These are phyloP conservation scores for Ditula angustiorana DNA, from an alignment of 2,888 invertebrate species.

Conservation along the genomic window DNA sequence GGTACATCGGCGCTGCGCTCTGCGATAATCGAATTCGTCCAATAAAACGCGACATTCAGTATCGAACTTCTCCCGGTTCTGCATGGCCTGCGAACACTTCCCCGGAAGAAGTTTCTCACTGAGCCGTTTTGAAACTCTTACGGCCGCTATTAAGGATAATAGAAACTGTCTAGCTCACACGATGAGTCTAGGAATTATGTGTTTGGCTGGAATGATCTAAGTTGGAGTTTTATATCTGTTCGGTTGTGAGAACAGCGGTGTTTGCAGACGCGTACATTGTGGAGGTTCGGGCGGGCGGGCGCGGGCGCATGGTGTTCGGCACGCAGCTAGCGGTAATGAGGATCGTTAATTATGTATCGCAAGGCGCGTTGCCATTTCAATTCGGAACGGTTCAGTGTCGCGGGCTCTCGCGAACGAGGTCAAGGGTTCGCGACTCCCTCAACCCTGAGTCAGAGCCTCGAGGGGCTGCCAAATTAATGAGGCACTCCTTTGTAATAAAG, in stretches of 20 bases:
- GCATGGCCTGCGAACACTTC: slow-evolving; percentile 75
- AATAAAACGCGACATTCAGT: slow-evolving; percentile 78
- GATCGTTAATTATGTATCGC: slow-evolving; percentile 84
- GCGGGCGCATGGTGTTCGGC: slow-evolving; percentile 61
- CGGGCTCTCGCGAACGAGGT: slow-evolving; percentile 79
- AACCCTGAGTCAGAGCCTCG: slow-evolving; percentile 63
- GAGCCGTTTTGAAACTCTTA: slow-evolving; percentile 83
- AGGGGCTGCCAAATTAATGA: slow-evolving; percentile 86
- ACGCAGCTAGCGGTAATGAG: slow-evolving; percentile 80
- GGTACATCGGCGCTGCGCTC: slow-evolving; percentile 54
- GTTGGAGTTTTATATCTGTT: slow-evolving; percentile 74
- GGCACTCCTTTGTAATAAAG: slow-evolving; percentile 86
- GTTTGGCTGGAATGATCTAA: slow-evolving; percentile 75
- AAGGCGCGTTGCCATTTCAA: slow-evolving; percentile 78
- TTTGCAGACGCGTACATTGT: slow-evolving; percentile 42
- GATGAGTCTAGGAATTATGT: slow-evolving; percentile 79
- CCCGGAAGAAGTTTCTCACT: slow-evolving; percentile 77
- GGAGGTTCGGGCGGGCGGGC: slow-evolving; percentile 41
- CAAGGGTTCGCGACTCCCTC: slow-evolving; percentile 82
- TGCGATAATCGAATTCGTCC: slow-evolving; percentile 72
- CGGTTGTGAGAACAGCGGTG: slow-evolving; percentile 49
- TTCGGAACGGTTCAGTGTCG: slow-evolving; percentile 76
- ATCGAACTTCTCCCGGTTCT: slow-evolving; percentile 71
- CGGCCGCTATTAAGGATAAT: slow-evolving; percentile 83
- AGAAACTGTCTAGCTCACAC: slow-evolving; percentile 77